Base-by-base conservation (phyloP, 2,113 vertebrate species). In the Notarius lentiginosus region DNA sequence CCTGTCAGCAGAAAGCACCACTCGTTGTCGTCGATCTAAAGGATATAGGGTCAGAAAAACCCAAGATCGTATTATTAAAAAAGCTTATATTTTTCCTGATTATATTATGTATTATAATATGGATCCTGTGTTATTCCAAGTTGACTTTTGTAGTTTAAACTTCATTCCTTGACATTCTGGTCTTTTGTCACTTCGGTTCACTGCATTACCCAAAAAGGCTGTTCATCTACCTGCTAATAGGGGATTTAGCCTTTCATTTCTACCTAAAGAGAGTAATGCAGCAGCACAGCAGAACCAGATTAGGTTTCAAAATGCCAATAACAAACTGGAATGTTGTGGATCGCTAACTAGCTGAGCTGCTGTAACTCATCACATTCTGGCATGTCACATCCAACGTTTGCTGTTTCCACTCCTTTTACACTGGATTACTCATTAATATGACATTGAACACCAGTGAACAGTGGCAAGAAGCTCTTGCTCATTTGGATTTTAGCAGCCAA, bases 1-100 rank as follows among this genome's bases (percentile, higher is more conserved):
- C 96, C 96, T 1, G 96, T 98, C 61, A 98, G 91, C 82, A 98
- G 94, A 92, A 98, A 98, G 47, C 93, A 94, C 97, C 97, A 97
- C 82, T 98, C 96, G 0, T 58, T 61, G 83, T 96, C 95, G 82
- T 97, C 93, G 89, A 98, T 91, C 97, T 97, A 86, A 66, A 34
- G 10, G 15, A 12, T 41, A 20, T 60, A 17, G 27, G 56, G 1
- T 73, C n/a, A 66, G n/a, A 20, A 47, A 41, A n/a, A 14, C 66
- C 24, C 56, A 63, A 34, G 41, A 11, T 34, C 20, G 18, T 5
- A 55, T 53, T 66, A 18, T 68, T 72, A 84, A 47, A 63, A 66
- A 30, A 34, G 14, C 12, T 10, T 51, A 83, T 49, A 65, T 49
- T 49, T n/a, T 76, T 53, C 6, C 27, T 30, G 30, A 27, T 76